Evolutionary conservation across 2,888 invertebrate genomes (phyloP), one percentile per base, ranked within the genome.

Genomic region (Drosophila neotestacea): DNA sequence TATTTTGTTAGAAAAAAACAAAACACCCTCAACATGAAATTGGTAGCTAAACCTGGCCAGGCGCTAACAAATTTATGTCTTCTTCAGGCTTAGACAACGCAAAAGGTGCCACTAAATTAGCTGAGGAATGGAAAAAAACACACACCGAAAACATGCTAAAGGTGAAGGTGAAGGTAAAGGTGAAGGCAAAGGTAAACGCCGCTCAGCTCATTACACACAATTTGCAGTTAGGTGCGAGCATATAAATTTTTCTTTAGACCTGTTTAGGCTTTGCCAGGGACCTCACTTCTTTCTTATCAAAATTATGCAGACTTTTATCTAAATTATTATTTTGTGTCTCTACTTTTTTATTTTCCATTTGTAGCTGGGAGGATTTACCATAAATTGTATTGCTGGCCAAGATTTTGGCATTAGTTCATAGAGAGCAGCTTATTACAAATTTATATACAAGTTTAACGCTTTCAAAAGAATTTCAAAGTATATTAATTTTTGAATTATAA

Each of bases 181-280:
- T 48, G 28, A 63, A 68, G 70, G 47, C 52, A 71, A 86, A 86
- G 81, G 81, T 84, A 74, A 81, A 74, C 67, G 70, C 87, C 73
- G 89, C 75, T 85, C 80, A 85, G 89, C 89, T 89, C 89, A 91
- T 91, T 90, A 90, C 81, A 89, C 87, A 88, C 88, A 89, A 90
- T 91, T 91, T 88, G 91, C 91, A 90, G 90, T 88, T 91, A 91
- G 91, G 91, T 91, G 90, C 90, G 91, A 90, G 89, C 91, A 90
- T 90, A 91, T 85, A 90, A 89, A 91, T 88, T 81, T 81, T 69
- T 58, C 62, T 69, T 59, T 69, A 44, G 67, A 62, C 64, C 54
- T 34, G 55, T 60, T 55, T 38, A 41, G 28, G 60, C 13, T 11
- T 48, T 30, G 50, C 38, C 72, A 46, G 71, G 28, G 32, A 16